Conservation (phyloP, 1,140 invertebrate species). For the Oreohelix idahoensis region DNA sequence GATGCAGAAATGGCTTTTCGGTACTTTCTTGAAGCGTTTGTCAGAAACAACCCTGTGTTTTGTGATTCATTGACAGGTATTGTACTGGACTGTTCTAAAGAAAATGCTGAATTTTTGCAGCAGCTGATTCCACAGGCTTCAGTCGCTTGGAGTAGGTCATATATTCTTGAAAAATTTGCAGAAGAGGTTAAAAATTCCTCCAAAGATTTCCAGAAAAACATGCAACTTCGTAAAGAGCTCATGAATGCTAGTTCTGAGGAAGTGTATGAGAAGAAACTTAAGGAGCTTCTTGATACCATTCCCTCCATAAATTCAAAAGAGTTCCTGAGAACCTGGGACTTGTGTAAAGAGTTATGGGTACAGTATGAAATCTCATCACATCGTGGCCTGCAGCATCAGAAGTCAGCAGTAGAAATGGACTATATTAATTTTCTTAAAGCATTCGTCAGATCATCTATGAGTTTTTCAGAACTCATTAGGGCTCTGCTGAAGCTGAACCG, state of each 20-base stretch:
- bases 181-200: neutral
- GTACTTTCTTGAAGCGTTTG: constrained; percentile 23
- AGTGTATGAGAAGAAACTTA: constrained; percentile 13
- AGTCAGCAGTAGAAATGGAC: constrained; percentile 23
- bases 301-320: neutral
- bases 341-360: constrained; percentile 26
- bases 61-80: constrained; percentile 16
- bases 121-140: neutral
- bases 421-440: constrained; percentile 12
- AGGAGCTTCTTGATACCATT: neutral
- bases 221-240: constrained; percentile 6
- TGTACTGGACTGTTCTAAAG: constrained; percentile 26
- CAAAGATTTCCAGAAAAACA: neutral
- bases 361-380: constrained; percentile 12
- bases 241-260: constrained; percentile 9
- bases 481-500: constrained; percentile 1
- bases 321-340: constrained; percentile 24
- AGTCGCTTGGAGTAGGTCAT: constrained; percentile 21
- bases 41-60: constrained; percentile 26
- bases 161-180: constrained; percentile 13
- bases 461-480: constrained; percentile 16
- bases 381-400: neutral
- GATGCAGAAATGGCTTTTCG: neutral
- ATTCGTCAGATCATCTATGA: neutral
- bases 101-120: constrained; percentile 23